Percentiles rank a stretch among this genome's conserved stretches.
These are phyloP conservation scores for Metellina segmentata DNA, from an alignment of 2,888 invertebrate genomes.

Conservation along the genomic window DNA sequence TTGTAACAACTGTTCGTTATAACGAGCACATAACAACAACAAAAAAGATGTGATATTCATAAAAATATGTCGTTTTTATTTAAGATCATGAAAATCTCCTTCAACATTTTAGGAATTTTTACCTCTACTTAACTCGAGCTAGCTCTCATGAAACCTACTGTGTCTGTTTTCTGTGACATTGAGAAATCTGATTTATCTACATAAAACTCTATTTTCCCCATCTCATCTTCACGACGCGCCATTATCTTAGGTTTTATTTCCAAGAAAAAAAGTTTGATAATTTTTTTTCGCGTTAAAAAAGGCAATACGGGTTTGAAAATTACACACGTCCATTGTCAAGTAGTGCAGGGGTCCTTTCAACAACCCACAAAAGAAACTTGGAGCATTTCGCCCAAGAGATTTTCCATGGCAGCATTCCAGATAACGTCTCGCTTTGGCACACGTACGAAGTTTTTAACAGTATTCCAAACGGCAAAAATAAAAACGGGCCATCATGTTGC, in stretches of 20 bases:
- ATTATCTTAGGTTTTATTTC: not conserved
- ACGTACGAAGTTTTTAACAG: conserved; percentile 1
- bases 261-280: not conserved
- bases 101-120: too few relatives aligned
- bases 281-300: not conserved
- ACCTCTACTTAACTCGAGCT: too few relatives aligned
- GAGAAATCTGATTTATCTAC: too few relatives aligned
- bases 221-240: not conserved
- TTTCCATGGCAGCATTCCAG: conserved; percentile 51
- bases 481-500: conserved; percentile 13
- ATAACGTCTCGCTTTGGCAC: not conserved
- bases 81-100: too few relatives aligned
- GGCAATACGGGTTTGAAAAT: not conserved
- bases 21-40: too few relatives aligned
- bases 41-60: too few relatives aligned
- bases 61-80: too few relatives aligned
- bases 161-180: too few relatives aligned
- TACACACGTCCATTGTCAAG: not conserved
- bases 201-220: too few relatives aligned
- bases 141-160: too few relatives aligned
- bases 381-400: conserved; percentile 28
- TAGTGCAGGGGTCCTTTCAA: not conserved
- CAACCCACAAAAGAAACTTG: conserved; percentile 11
- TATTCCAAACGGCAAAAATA: conserved; percentile 20
- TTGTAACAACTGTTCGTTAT: too few relatives aligned